Conservation (phyloP, 2,797 vertebrate species). For the Pangasius larnaudii region DNA sequence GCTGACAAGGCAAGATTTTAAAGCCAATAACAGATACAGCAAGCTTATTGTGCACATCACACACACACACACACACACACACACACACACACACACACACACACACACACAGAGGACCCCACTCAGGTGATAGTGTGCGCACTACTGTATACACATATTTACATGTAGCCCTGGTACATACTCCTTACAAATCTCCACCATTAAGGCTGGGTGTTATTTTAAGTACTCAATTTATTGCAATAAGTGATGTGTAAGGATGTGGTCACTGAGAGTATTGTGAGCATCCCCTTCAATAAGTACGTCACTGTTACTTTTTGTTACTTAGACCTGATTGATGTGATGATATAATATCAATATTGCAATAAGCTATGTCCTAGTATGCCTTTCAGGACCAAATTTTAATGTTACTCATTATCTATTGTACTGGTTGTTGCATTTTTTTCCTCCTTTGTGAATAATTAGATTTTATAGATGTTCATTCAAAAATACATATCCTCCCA, state of each 20-base stretch:
- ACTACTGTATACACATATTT: not conserved
- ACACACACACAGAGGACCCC: not conserved
- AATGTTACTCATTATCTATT: not conserved
- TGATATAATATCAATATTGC: not conserved
- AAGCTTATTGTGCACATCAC: not conserved
- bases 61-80: conserved; percentile 3
- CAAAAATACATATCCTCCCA: not conserved
- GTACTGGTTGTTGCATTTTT: not conserved
- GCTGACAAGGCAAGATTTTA: conserved; percentile 8
- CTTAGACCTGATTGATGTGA: not conserved
- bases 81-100: conserved; percentile 1
- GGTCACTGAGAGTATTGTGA: not conserved
- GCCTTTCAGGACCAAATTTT: not conserved
- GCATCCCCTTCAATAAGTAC: not conserved
- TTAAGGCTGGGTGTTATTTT: not conserved
- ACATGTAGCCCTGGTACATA: not conserved
- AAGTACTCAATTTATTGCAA: not conserved
- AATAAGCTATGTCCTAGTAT: no score
- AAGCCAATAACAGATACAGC: not conserved
- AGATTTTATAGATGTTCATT: not conserved
- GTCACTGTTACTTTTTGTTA: not conserved
- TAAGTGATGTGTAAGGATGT: not conserved
- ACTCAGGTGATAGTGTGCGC: not conserved
- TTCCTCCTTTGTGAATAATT: not conserved
- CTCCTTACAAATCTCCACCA: not conserved